Evolutionary conservation across 1,140 invertebrate genomes (phyloP).

Genomic region (Sipha flava): DNA sequence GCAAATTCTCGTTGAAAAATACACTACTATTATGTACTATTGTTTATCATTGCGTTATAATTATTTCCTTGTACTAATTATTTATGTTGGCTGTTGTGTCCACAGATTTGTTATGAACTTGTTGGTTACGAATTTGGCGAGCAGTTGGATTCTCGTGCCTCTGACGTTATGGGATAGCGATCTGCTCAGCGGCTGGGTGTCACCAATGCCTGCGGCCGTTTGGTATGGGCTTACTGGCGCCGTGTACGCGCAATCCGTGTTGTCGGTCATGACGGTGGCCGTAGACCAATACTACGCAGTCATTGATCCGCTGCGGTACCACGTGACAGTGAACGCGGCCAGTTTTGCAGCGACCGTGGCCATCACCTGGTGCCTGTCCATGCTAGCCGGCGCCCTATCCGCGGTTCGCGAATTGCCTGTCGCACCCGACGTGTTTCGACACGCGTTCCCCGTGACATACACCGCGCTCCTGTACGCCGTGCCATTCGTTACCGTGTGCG

Average conservation of each 20-base stretch:
- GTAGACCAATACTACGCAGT: conserved; percentile 81
- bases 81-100: conserved; percentile 35
- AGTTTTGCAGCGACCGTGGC: conserved; percentile 61
- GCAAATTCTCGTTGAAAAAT: too few relatives aligned
- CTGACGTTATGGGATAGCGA: conserved; percentile 48
- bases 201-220: conserved; percentile 44
- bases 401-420: neutral
- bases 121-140: conserved; percentile 55
- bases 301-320: conserved; percentile 75
- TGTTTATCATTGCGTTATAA: neutral
- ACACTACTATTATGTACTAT: too few relatives aligned
- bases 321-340: conserved; percentile 62
- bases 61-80: too few relatives aligned
- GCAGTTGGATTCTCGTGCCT: conserved; percentile 53
- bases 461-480: conserved; percentile 43
- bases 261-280: conserved; percentile 71
- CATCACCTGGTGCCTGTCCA: conserved; percentile 49
- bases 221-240: conserved; percentile 49
- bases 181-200: neutral
- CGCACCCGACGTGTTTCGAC: conserved; percentile 20
- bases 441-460: conserved; percentile 35
- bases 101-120: conserved; percentile 62
- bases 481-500: conserved; percentile 47
- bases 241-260: conserved; percentile 50
- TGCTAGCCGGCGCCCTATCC: neutral